These are phyloP conservation scores for Muricea muricata DNA, from an alignment of 92 coral and sea anemone species.

Conservation along the genomic window DNA sequence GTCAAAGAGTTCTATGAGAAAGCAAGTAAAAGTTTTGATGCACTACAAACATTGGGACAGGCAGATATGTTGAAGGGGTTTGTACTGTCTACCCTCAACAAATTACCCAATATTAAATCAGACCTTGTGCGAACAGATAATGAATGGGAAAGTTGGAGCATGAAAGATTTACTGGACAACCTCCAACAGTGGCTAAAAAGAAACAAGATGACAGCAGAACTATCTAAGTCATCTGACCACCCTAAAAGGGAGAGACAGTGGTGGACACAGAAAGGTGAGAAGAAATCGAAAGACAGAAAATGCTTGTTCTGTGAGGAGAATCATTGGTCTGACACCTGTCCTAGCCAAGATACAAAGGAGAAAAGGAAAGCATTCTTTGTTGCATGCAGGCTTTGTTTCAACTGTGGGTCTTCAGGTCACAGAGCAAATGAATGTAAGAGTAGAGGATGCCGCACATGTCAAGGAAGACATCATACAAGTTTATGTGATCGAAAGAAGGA, in stretches of 20 bases:
- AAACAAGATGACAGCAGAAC: too few species aligned
- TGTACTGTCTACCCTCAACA: constrained; percentile 56
- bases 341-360: background rate
- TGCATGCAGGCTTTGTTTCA: constrained; percentile 57
- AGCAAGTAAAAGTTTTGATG: constrained; percentile 43
- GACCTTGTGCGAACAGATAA: constrained; percentile 67
- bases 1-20: constrained; percentile 66
- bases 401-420: constrained; percentile 62
- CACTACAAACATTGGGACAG: too few species aligned
- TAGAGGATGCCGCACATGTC: background rate
- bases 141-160: constrained; percentile 59
- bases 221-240: too few species aligned
- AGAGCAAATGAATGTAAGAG: constrained; percentile 23
- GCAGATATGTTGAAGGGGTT: constrained; percentile 57
- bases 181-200: too few species aligned
- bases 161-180: constrained; percentile 8
- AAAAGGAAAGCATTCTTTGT: constrained; percentile 43
- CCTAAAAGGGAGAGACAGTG: background rate
- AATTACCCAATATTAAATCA: constrained; percentile 60
- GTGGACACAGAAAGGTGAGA: background rate
- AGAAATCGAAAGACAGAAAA: background rate
- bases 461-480: too few species aligned
- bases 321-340: background rate
- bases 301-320: too few species aligned
- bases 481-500: constrained; percentile 63